phyloP scores from a whole-genome alignment of 1,140 invertebrate genomes.

The Sipha flava region DNA sequence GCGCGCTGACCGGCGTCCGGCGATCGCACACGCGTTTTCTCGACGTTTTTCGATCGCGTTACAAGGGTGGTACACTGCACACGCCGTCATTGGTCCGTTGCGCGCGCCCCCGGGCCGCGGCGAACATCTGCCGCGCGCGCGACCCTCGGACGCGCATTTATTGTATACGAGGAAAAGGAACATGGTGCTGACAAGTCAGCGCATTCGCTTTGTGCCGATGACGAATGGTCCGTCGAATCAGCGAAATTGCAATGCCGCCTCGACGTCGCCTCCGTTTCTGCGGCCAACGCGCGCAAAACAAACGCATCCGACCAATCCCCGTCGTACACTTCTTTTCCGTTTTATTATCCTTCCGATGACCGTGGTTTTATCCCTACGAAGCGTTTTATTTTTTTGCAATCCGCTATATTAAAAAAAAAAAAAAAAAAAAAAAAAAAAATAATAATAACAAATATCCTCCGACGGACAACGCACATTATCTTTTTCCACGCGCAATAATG shows the following conservation, averaged over 20 bases:
- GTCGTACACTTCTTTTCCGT: not conserved
- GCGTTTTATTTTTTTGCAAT: not conserved
- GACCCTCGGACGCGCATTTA: too few species aligned
- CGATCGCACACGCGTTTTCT: too few species aligned
- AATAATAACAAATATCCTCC: too few species aligned
- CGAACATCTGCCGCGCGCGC: not conserved
- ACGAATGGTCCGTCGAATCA: slow-evolving; percentile 28
- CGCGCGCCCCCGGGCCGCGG: not conserved
- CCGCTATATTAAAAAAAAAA: not conserved
- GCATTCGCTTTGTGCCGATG: slow-evolving; percentile 14
- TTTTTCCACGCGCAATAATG: too few species aligned
- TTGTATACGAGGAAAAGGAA: not conserved
- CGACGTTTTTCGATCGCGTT: too few species aligned
- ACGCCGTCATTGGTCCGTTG: not conserved
- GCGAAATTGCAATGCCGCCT: slow-evolving; percentile 2
- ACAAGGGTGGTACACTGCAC: too few species aligned
- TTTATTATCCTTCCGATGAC: not conserved
- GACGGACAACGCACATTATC: too few species aligned
- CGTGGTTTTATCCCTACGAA: not conserved
- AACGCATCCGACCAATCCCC: slow-evolving; percentile 1
- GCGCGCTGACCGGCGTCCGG: too few species aligned
- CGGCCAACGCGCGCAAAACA: not conserved
- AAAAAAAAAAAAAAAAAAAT: not conserved
- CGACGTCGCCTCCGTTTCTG: not conserved
- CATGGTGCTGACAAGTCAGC: slow-evolving; percentile 30